phyloP scores from a whole-genome alignment of 2,888 invertebrate species.

The Melanophora roralis region DNA sequence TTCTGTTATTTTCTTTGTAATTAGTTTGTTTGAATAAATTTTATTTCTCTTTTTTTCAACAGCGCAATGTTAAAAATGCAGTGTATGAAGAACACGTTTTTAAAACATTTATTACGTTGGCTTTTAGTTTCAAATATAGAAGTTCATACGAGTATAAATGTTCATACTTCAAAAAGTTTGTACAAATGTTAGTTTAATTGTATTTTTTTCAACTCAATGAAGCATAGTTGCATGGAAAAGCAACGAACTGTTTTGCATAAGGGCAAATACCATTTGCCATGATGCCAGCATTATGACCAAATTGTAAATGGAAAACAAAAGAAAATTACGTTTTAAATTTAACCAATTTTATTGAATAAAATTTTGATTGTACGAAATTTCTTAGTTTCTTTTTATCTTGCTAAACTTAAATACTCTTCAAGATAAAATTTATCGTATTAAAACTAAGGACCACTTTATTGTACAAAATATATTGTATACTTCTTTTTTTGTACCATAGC shows the following conservation, averaged over 20 bases:
- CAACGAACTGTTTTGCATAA: no score
- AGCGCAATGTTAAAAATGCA: background rate
- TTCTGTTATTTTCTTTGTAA: background rate
- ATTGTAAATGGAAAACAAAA: background rate
- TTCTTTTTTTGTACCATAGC: background rate
- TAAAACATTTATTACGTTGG: constrained; percentile 43
- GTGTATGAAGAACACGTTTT: constrained; percentile 31
- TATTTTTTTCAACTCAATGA: no score
- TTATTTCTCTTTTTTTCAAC: background rate
- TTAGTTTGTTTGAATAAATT: constrained; percentile 17
- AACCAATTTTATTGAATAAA: constrained; percentile 24
- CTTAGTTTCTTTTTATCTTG: background rate
- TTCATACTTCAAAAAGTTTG: no score
- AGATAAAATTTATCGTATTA: constrained; percentile 1
- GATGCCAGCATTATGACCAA: background rate
- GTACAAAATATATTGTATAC: background rate
- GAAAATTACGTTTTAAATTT: constrained; percentile 34
- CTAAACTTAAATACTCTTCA: background rate
- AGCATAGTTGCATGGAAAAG: no score
- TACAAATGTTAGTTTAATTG: background rate
- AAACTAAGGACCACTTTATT: constrained; percentile 5
- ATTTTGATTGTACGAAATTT: background rate
- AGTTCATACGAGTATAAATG: background rate
- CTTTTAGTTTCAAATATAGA: constrained; percentile 31
- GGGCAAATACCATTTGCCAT: no score